Percentiles rank a stretch among this genome's conserved stretches.
Conservation (phyloP, 2,888 invertebrate species). For the Pimpla rufipes region DNA sequence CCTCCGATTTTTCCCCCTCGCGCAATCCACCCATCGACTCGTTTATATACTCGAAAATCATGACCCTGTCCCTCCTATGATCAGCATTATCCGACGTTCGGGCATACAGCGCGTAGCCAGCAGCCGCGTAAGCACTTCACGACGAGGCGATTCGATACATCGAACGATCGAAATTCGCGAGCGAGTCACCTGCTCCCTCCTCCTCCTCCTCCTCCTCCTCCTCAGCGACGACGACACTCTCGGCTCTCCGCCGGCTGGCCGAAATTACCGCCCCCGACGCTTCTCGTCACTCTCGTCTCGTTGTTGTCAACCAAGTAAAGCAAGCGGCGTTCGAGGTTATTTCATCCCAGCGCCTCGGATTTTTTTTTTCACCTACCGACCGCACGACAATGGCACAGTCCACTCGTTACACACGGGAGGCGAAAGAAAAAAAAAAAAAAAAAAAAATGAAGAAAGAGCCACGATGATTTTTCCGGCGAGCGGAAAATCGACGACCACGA, state of each 20-base stretch:
- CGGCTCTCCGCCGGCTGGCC: constrained; percentile 21
- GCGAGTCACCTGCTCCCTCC: constrained; percentile 19
- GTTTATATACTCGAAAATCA: constrained; percentile 18
- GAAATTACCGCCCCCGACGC: constrained; percentile 3
- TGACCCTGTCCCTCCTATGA: constrained; percentile 22
- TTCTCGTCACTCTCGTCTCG: background rate
- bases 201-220: background rate
- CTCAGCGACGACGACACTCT: background rate
- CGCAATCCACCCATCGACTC: background rate
- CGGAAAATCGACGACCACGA: background rate
- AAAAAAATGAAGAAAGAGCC: background rate
- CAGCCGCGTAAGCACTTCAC: constrained; percentile 44
- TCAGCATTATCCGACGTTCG: constrained; percentile 14
- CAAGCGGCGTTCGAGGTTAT: constrained; percentile 57
- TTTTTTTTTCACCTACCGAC: constrained; percentile 54
- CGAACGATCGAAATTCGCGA: constrained; percentile 49
- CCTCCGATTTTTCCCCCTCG: background rate
- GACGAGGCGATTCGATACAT: constrained; percentile 49
- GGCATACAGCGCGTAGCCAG: constrained; percentile 28
- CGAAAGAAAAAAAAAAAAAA: background rate
- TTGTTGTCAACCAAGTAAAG: constrained; percentile 35
- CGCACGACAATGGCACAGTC: constrained; percentile 71
- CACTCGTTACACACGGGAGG: constrained; percentile 56
- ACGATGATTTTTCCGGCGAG: background rate
- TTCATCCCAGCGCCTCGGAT: constrained; percentile 27